These are phyloP conservation scores for Caenorhabditis angaria DNA, from an alignment of 2,888 invertebrate species.

Conservation along the genomic window DNA sequence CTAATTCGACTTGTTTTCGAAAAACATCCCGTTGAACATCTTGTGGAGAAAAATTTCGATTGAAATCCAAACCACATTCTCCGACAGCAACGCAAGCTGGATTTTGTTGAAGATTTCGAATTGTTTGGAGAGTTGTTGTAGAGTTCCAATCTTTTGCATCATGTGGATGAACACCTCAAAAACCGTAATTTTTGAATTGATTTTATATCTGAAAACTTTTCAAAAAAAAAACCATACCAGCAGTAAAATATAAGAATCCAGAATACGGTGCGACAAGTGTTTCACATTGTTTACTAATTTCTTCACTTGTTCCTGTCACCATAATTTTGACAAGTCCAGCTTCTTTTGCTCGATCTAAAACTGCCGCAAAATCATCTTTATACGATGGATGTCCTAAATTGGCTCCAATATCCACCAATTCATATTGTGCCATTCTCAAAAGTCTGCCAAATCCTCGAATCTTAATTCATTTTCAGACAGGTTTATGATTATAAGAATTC, in stretches of 20 bases:
- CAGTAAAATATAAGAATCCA: conserved; percentile 68
- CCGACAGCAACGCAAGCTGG: conserved; percentile 92
- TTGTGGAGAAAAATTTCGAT: conserved; percentile 90
- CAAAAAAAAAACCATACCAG: conserved; percentile 52
- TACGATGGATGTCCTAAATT: conserved; percentile 66
- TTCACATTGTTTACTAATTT: conserved; percentile 54
- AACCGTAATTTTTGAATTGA: background rate
- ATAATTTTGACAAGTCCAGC: conserved; percentile 67
- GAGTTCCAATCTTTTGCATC: conserved; percentile 67
- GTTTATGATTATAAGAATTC: background rate
- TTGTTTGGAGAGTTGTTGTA: conserved; percentile 25
- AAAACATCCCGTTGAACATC: conserved; percentile 86
- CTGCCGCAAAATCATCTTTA: conserved; percentile 56
- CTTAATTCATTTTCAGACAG: background rate
- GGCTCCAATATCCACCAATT: conserved; percentile 69
- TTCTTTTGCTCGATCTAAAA: conserved; percentile 61
- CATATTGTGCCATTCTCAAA: conserved; percentile 45
- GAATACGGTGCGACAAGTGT: conserved; percentile 52
- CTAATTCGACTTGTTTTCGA: conserved; percentile 82
- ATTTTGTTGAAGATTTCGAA: conserved; percentile 74
- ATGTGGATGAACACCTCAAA: conserved; percentile 69
- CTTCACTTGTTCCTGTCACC: conserved; percentile 67
- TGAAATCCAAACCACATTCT: conserved; percentile 92
- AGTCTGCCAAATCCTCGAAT: background rate
- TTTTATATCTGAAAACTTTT: too few species aligned